Conservation (phyloP, 2,888 invertebrate genomes). For the Ochropacha duplaris region DNA sequence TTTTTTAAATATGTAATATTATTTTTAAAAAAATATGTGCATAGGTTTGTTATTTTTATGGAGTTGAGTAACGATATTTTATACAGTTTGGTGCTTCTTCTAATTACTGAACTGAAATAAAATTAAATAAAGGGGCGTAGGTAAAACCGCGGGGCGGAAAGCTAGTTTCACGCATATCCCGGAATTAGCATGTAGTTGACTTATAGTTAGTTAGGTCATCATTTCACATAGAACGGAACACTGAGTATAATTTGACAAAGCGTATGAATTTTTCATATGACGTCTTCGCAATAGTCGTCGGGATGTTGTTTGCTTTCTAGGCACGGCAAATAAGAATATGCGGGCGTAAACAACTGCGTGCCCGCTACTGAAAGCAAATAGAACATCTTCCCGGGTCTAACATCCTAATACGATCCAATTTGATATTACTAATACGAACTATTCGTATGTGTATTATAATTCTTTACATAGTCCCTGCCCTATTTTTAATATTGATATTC, state of each 20-base stretch:
- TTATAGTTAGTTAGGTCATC: too few species aligned
- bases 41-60: too few species aligned
- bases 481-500: constrained; percentile 19
- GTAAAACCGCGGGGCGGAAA: too few species aligned
- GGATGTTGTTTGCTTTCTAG: constrained; percentile 45
- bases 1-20: too few species aligned
- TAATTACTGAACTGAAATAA: too few species aligned
- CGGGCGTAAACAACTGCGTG: constrained; percentile 42
- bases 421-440: constrained; percentile 5
- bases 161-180: too few species aligned
- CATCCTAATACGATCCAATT: constrained; percentile 24
- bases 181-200: too few species aligned
- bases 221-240: neutral
- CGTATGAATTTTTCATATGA: constrained; percentile 23
- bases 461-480: constrained; percentile 6
- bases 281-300: constrained; percentile 31
- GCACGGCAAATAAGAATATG: constrained; percentile 56
- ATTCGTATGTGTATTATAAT: constrained; percentile 5
- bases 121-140: too few species aligned
- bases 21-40: too few species aligned
- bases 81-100: too few species aligned
- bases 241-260: neutral
- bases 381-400: constrained; percentile 23
- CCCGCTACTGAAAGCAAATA: constrained; percentile 40
- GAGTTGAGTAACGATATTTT: too few species aligned